These are phyloP conservation scores for Ophonus ardosiacus DNA, from an alignment of 2,888 invertebrate species.

Conservation along the genomic window DNA sequence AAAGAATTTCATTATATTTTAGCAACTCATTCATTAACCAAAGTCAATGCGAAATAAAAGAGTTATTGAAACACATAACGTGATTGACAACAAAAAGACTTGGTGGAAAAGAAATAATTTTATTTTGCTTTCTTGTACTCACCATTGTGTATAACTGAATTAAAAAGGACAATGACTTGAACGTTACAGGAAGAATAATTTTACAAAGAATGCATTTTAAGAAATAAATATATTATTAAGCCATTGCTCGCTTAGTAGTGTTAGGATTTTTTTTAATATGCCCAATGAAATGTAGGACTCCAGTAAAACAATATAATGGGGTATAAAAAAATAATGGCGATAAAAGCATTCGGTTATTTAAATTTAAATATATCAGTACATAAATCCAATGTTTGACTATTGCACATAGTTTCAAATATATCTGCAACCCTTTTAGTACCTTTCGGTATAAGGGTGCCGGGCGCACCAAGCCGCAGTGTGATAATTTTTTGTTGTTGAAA, in stretches of 20 bases:
- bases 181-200: neutral
- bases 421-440: no score
- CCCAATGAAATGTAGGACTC: neutral
- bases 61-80: slow-evolving; percentile 13
- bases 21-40: slow-evolving; percentile 29
- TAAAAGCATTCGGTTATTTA: no score
- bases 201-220: neutral
- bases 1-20: slow-evolving; percentile 13
- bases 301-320: neutral
- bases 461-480: no score
- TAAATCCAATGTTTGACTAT: no score
- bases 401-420: no score
- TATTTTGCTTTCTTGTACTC: slow-evolving; percentile 17
- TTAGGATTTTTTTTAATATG: neutral
- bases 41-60: slow-evolving; percentile 32
- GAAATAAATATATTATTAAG: slow-evolving; percentile 10
- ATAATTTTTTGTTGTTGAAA: no score
- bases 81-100: slow-evolving; percentile 18
- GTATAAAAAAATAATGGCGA: no score
- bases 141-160: slow-evolving; percentile 30
- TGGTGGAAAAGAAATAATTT: slow-evolving; percentile 34
- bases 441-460: no score
- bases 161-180: slow-evolving; percentile 18
- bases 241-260: neutral
- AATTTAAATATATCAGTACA: no score